Base-by-base conservation (phyloP, 2,888 invertebrate species). In the Pollenia angustigena region DNA sequence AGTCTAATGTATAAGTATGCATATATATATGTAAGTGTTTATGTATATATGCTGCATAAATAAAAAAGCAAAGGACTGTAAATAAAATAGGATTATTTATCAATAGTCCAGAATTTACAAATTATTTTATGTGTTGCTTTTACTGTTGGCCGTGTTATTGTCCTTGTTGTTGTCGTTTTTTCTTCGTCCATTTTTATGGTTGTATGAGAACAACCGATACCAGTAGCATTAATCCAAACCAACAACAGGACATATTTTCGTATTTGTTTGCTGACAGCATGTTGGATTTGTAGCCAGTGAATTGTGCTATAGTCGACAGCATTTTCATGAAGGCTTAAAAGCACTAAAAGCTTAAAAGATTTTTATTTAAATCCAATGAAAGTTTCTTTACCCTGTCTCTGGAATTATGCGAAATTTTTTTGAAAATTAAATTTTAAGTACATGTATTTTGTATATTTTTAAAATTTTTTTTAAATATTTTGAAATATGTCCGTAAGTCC, bases 71-170 rank as follows among this genome's bases (percentile, higher is more conserved):
- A 32, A 62, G 46, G 1, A 32, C 7, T 68, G 16, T 42, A 48
- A 56, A 66, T 18, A 64, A 72, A 32, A 48, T n/a, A 10, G 44
- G 81, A 72, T 72, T 81, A 56, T 66, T 48, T 66, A 56, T 72
- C 81, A 72, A 81, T 72, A 48, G 54, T 56, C 46, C 32, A n/a
- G 48, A 64, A 66, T 64, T 46, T 64, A 54, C 48, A 56, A 72
- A 64, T 81, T 72, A 44, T 66, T 50, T 42, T 78, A 18, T 52
- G 18, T 42, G n/a, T 32, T 78, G 64, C 4, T 46, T 7, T 8
- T 54, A 14, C 4, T 18, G 10, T 50, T 48, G 11, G 1, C 23
- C 52, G 18, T 56, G 48, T 58, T 12, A 23, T 23, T 78, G 40
- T 48, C 6, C 10, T 64, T 64, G 7, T 9, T 60, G 32, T 32